These are phyloP conservation scores for Liposcelis brunnea DNA, from an alignment of 2,888 invertebrate species.

Conservation along the genomic window DNA sequence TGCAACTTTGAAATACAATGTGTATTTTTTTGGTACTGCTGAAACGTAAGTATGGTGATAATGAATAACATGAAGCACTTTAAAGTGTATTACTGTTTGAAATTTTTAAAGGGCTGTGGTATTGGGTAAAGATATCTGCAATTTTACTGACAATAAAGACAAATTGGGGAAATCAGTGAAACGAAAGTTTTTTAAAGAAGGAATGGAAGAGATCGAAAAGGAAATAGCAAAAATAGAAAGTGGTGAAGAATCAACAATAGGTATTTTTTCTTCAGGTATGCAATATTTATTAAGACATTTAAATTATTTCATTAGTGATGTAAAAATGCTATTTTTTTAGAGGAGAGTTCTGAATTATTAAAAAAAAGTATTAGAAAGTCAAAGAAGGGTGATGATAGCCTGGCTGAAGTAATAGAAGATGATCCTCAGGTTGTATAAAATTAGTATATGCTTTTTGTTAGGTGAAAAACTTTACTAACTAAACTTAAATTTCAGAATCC, in stretches of 20 bases:
- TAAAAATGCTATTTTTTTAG: not conserved
- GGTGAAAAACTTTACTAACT: no score
- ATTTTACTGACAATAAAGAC: constrained; percentile 61
- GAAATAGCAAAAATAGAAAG: constrained; percentile 33
- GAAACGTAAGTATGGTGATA: constrained; percentile 55
- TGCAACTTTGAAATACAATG: constrained; percentile 53
- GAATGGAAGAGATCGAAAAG: constrained; percentile 71
- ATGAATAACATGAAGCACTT: no score
- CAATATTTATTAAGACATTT: no score
- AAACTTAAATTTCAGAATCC: not conserved
- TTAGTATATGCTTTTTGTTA: no score
- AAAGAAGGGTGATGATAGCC: not conserved
- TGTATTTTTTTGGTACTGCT: constrained; percentile 86
- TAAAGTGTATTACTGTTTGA: no score
- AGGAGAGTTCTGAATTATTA: not conserved
- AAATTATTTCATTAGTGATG: no score
- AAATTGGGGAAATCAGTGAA: constrained; percentile 65
- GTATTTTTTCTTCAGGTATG: not conserved
- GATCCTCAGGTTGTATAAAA: not conserved
- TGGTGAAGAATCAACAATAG: not conserved
- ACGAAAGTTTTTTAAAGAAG: constrained; percentile 70
- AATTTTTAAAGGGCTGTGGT: not conserved
- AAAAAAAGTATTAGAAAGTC: not conserved
- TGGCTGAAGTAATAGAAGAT: not conserved
- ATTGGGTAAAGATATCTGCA: constrained; percentile 50